These are phyloP conservation scores for Creontiades dilutus DNA, from an alignment of 2,888 invertebrate genomes.

Conservation along the genomic window DNA sequence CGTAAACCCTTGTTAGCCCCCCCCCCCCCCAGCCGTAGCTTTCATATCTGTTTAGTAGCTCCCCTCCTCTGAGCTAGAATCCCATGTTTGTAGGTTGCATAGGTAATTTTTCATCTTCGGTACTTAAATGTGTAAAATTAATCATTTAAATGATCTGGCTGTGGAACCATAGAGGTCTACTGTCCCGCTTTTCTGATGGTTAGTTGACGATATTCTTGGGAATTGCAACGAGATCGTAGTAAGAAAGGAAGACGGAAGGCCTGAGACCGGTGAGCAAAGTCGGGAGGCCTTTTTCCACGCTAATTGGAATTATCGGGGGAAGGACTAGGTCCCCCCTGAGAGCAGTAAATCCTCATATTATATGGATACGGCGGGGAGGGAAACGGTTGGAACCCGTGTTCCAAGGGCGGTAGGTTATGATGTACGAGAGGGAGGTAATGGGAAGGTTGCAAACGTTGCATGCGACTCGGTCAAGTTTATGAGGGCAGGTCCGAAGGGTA, in stretches of 20 bases:
- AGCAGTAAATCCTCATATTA: conserved; percentile 46
- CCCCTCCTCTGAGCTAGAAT: no score
- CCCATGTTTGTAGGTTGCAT: no score
- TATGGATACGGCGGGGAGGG: conserved; percentile 48
- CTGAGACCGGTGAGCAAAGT: not conserved
- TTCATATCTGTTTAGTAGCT: no score
- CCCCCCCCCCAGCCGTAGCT: no score
- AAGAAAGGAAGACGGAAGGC: not conserved
- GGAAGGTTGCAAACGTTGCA: conserved; percentile 26
- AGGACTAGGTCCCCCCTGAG: not conserved
- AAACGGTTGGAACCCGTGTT: conserved; percentile 46
- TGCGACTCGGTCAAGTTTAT: conserved; percentile 50
- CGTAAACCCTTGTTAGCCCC: no score
- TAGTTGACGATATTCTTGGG: not conserved
- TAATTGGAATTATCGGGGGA: conserved; percentile 46
- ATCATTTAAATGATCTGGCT: no score
- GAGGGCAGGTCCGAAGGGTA: conserved; percentile 3
- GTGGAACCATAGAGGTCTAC: no score
- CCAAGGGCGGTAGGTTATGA: conserved; percentile 37
- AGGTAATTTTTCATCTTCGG: no score
- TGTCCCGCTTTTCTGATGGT: no score
- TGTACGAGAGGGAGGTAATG: not conserved
- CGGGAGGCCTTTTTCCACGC: conserved; percentile 29
- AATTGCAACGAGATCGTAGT: not conserved
- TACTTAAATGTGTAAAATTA: no score